Conservation (phyloP, 2,888 invertebrate species). For the Tridacna crocea region DNA sequence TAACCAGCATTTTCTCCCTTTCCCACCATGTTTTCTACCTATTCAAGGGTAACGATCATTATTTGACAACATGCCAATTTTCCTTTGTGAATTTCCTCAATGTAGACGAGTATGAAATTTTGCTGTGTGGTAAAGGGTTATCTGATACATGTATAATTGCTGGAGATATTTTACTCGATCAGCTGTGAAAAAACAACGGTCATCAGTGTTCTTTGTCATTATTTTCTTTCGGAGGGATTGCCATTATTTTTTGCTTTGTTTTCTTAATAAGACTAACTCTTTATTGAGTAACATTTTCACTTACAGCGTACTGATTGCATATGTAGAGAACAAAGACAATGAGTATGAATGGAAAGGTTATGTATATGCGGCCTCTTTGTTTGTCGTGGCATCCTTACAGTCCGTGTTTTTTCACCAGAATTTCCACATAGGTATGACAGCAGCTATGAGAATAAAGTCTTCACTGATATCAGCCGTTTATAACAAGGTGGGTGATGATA, state of each 20-base stretch:
- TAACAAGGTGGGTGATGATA: conserved; percentile 87
- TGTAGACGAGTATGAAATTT: no score
- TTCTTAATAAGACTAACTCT: neutral
- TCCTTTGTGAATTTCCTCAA: no score
- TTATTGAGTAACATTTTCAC: neutral
- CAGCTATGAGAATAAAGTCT: conserved; percentile 95
- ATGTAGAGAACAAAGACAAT: conserved; percentile 64
- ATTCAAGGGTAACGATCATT: no score
- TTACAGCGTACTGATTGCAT: conserved; percentile 42
- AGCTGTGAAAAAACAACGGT: neutral
- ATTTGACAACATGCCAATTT: no score
- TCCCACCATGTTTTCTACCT: no score
- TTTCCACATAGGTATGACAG: conserved; percentile 91
- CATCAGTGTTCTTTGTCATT: no score
- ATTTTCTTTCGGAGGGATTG: no score
- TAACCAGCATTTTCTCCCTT: neutral
- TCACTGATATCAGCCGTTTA: conserved; percentile 95
- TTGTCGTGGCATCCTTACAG: conserved; percentile 91
- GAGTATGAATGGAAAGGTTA: conserved; percentile 92
- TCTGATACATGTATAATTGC: no score
- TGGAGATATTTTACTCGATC: neutral
- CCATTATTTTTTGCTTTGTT: no score
- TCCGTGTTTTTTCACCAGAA: conserved; percentile 95
- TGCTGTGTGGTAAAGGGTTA: no score
- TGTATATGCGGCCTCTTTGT: conserved; percentile 90